Base-by-base conservation (phyloP, 2,113 vertebrate species). In the Sprattus sprattus region DNA sequence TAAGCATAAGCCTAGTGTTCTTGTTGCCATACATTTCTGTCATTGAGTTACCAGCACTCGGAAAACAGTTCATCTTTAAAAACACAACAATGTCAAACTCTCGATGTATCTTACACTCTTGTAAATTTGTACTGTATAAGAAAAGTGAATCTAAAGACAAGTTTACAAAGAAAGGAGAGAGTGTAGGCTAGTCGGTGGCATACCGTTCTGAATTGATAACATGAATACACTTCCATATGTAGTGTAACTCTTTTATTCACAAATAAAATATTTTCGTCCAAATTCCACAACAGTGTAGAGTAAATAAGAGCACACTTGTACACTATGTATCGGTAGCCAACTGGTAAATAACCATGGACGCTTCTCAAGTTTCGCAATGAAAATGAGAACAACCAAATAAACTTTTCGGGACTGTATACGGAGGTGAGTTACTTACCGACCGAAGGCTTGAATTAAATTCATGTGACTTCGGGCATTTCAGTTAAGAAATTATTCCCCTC, bases 401-500 rank as follows among this genome's bases (percentile, higher is more conserved):
- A 44, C 39, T 78, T 13, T 32, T 15, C 5, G 25, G 9, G 2
- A 32, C 25, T 71, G 4, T 25, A 28, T 0, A n/a, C 1, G 8
- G 2, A 39, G 9, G 28, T 39, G 8, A 75, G 1, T 81, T 28
- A 78, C 86, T 87, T 49, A 87, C 86, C 86, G 28, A 81, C 32
- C n/a, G 39, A 81, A 82, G 45, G 25, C 13, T 25, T 67, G 2
- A n/a, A 25, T 16, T 5, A 44, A 71, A 9, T 57, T 78, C 47
- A 71, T 44, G n/a, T 82, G 78, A 82, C 75, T 44, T 45, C 80
- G 20, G 22, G 80, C 86, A 80, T 80, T 57, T n/a, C 83, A 16
- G 11, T 78, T 32, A 15, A 6, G 4, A 32, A 39, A 39, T 39
- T 6, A 13, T 39, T 78, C 39, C 2, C 44, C 11, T 32, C 2